phyloP scores from a whole-genome alignment of 2,797 vertebrate genomes.

The Lophius americanus region DNA sequence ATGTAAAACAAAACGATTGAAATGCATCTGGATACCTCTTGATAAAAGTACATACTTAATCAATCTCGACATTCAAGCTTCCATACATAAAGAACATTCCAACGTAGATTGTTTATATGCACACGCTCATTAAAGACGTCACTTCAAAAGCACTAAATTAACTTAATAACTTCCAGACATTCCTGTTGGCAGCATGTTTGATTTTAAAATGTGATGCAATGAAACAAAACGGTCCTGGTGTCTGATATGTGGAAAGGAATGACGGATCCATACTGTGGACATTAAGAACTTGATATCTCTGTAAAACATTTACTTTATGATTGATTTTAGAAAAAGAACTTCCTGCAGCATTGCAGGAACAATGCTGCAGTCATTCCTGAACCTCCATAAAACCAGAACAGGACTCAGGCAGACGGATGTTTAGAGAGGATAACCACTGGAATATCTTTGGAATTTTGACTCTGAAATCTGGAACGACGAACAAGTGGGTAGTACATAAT shows the following conservation, averaged over 20 bases:
- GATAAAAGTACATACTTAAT: too few relatives aligned
- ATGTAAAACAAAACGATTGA: too few relatives aligned
- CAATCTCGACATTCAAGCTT: background rate
- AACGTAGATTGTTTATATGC: background rate
- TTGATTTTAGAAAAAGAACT: background rate
- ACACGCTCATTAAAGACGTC: background rate
- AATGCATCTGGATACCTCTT: too few relatives aligned
- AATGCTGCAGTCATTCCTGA: conserved; percentile 12
- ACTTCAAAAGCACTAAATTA: conserved; percentile 8
- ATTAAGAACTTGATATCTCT: background rate
- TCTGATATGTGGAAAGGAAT: background rate
- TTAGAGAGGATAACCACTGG: conserved; percentile 57
- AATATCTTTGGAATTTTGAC: conserved; percentile 60
- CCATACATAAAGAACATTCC: background rate
- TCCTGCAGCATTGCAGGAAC: conserved; percentile 3
- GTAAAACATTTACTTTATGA: conserved; percentile 29
- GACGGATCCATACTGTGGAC: background rate
- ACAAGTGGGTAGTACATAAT: conserved; percentile 4
- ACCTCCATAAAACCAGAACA: conserved; percentile 11
- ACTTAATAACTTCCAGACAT: background rate
- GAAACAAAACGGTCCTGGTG: background rate
- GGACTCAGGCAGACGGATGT: background rate
- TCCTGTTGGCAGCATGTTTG: too few relatives aligned
- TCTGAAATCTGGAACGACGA: conserved; percentile 8
- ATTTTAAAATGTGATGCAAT: background rate